Evolutionary conservation across 2,797 vertebrate species (phyloP), one percentile per base, ranked within the genome.

Genomic region (Poeciliopsis turneri): DNA sequence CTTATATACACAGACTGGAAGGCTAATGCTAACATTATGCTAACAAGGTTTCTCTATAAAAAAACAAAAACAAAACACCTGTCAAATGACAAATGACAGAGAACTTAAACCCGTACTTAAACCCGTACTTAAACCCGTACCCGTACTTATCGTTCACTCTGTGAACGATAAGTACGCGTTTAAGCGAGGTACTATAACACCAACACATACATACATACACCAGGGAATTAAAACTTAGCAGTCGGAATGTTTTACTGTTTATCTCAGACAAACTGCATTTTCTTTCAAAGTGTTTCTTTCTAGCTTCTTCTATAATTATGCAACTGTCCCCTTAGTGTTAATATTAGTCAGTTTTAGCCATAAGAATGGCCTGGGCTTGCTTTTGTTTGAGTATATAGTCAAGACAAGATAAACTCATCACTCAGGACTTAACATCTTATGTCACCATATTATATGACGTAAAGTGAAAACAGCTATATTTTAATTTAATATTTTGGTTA

Each of bases 21-120:
- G 11, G 83, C 80, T 88, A 85, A 78, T 16, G 84, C 20, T 92
- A 91, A 84, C 90, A 77, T 23, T 20, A 45, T 45, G 88, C 88
- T 84, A 78, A 69, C 78, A 73, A 23, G 43, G 4, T 18, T 25
- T 51, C 6, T 30, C 10, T 13, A 70, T n/a, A 12, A 18, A 69
- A 30, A 18, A 10, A 33, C 5, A 23, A 2, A 0, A 49, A 36
- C 46, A 36, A 33, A 33, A 72, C 1, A 0, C 3, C 1, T 71
- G 5, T 12, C 16, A 0, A 5, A 66, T 2, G n/a, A n/a, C n/a
- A n/a, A n/a, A n/a, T n/a, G n/a, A n/a, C n/a, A n/a, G n/a, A n/a
- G n/a, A n/a, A n/a, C n/a, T n/a, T n/a, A n/a, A n/a, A n/a, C n/a
- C n/a, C n/a, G n/a, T n/a, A n/a, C n/a, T n/a, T n/a, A n/a, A n/a